A percentile compares a stretch with the other conserved stretches of the same genome.
Conservation (phyloP, 1,140 invertebrate genomes). For the Drosophila punjabiensis region DNA sequence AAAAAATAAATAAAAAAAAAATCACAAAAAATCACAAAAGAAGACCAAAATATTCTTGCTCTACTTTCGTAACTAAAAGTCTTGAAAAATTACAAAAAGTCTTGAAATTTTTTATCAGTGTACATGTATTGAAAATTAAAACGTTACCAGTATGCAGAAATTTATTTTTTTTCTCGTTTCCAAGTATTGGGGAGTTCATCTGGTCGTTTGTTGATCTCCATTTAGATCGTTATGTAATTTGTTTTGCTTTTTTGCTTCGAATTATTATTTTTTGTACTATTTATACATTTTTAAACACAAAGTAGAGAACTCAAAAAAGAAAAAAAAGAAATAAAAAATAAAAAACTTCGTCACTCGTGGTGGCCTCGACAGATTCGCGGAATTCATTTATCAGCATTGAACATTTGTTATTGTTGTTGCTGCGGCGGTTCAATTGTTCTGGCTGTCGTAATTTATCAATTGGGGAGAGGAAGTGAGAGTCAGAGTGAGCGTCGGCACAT, state of each 20-base stretch:
- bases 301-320: constrained; percentile 21
- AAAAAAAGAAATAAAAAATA: constrained; percentile 3
- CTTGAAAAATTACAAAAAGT: too few species aligned
- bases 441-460: constrained; percentile 32
- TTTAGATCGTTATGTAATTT: constrained; percentile 39
- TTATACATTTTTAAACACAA: constrained; percentile 16
- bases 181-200: constrained; percentile 34
- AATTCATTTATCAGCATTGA: constrained; percentile 75
- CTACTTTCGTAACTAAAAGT: too few species aligned
- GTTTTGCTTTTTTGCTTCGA: constrained; percentile 54
- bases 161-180: constrained; percentile 43
- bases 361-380: constrained; percentile 70
- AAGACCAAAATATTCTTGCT: too few species aligned
- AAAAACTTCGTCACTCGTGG: constrained; percentile 22
- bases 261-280: constrained; percentile 54
- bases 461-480: constrained; percentile 20
- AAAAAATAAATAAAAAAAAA: too few species aligned
- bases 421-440: constrained; percentile 65
- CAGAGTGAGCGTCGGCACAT: constrained; percentile 57
- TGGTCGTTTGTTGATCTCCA: constrained; percentile 57
- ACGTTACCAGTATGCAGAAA: constrained; percentile 28
- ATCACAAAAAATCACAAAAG: too few species aligned
- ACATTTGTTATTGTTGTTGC: constrained; percentile 60
- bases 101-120: too few species aligned
- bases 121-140: too few species aligned